phyloP scores from a whole-genome alignment of 92 coral and sea anemone genomes.

The Phenganax stokvisi region DNA sequence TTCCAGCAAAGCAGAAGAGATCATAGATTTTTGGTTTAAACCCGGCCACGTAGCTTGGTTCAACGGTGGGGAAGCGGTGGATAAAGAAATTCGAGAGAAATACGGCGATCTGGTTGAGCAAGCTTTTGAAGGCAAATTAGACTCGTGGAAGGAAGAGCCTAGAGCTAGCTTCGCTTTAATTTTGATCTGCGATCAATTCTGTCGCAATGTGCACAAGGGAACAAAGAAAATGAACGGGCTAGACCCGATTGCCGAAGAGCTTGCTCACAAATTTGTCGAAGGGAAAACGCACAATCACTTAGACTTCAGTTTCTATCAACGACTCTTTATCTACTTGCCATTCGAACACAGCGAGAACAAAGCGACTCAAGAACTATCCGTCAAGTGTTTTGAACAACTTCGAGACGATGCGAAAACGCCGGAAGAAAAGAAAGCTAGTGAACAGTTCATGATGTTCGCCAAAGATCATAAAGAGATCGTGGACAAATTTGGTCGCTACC shows the following conservation, averaged over 20 bases:
- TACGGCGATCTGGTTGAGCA: constrained; percentile 64
- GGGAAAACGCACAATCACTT: constrained; percentile 59
- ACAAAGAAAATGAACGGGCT: constrained; percentile 7
- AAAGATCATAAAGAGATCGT: constrained; percentile 72
- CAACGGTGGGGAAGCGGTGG: constrained; percentile 71
- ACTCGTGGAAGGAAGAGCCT: constrained; percentile 79
- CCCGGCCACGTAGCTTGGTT: constrained; percentile 80
- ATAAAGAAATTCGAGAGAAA: constrained; percentile 61
- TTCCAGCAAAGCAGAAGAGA: constrained; percentile 27
- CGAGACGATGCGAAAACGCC: constrained; percentile 52
- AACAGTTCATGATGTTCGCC: constrained; percentile 41
- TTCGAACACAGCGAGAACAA: constrained; percentile 67
- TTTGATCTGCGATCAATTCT: constrained; percentile 76
- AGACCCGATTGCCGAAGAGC: constrained; percentile 1
- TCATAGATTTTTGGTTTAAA: constrained; percentile 79
- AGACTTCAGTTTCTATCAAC: constrained; percentile 47
- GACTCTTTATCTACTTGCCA: constrained; percentile 59
- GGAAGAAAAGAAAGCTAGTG: constrained; percentile 33
- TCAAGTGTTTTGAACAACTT: constrained; percentile 49
- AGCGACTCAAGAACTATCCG: constrained; percentile 55
- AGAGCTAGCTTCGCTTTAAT: constrained; percentile 70
- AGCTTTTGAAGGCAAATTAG: constrained; percentile 66
- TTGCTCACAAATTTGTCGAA: constrained; percentile 54
- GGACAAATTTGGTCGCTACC: constrained; percentile 87
- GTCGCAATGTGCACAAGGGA: constrained; percentile 71